A percentile compares a stretch with the other conserved stretches of the same genome.
phyloP scores from a whole-genome alignment of 2,797 vertebrate species.

The Danio tinwini region DNA sequence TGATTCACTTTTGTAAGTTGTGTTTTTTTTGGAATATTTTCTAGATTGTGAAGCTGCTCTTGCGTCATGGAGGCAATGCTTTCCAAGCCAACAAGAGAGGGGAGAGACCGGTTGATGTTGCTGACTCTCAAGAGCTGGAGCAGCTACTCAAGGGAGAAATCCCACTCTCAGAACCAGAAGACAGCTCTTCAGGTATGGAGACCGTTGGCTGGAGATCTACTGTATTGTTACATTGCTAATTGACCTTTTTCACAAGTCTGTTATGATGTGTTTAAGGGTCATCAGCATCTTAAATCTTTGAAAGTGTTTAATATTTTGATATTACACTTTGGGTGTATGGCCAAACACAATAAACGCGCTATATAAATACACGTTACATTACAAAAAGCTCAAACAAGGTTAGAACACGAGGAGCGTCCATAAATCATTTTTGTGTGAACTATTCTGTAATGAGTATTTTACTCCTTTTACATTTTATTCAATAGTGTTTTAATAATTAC shows the following conservation, averaged over 20 bases:
- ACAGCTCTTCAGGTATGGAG: constrained; percentile 89
- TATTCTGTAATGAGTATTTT: too few relatives aligned
- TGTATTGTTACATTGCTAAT: background rate
- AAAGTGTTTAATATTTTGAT: too few relatives aligned
- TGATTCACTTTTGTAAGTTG: background rate
- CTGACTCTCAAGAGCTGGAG: constrained; percentile 95
- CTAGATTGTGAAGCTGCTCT: constrained; percentile 97
- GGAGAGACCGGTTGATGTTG: constrained; percentile 96
- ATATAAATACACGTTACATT: too few relatives aligned
- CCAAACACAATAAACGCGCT: too few relatives aligned
- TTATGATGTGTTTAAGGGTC: too few relatives aligned
- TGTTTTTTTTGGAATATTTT: constrained; percentile 28
- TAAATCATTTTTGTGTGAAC: too few relatives aligned
- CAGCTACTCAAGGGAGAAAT: constrained; percentile 92
- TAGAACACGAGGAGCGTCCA: too few relatives aligned
- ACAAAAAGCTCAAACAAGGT: too few relatives aligned
- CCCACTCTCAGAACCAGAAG: constrained; percentile 91
- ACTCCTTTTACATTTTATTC: background rate
- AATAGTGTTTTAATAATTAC: background rate
- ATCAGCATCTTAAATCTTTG: too few relatives aligned
- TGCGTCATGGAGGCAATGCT: constrained; percentile 94
- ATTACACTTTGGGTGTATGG: too few relatives aligned
- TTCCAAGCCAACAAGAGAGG: constrained; percentile 98
- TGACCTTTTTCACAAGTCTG: too few relatives aligned
- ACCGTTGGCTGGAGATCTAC: background rate